Evolutionary conservation across 2,888 invertebrate species (phyloP), one percentile per base, ranked within the genome.

Genomic region (Aspidiotus rigidus): DNA sequence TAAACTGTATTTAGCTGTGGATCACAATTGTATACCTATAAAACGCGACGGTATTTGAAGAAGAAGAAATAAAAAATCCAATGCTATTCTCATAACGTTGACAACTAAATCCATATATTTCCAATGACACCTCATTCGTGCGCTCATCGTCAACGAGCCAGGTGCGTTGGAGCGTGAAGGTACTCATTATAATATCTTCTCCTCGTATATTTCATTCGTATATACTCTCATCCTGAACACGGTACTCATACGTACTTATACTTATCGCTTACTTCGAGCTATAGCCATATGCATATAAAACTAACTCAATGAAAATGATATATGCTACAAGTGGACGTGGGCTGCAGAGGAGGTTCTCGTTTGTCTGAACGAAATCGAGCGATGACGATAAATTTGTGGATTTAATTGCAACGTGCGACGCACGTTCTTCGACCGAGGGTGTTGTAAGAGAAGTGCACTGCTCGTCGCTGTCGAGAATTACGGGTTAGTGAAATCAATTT

Each of bases 321-420:
- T n/a, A 28, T 28, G n/a, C 49, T 49, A 49, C 11, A 49, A 11
- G 49, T n/a, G 10, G 49, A 49, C 49, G 49, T 49, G 49, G 49
- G 49, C 49, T 49, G 11, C 11, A 6, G 49, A 11, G 28, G 28
- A 28, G 28, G 28, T 28, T 28, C 28, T 28, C 28, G 28, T 28
- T 28, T 28, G 28, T 28, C 28, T 28, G 28, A 28, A 28, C 28
- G 28, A 28, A 28, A 28, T 28, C 28, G 28, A 28, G 28, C 28
- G 28, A 28, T 28, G 28, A n/a, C 49, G 49, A n/a, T 49, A 49
- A 49, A 49, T 49, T 49, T n/a, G 49, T 49, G 11, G 11, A n/a
- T 49, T 49, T 49, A 49, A 49, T 49, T 49, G 49, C 49, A 49
- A 49, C 49, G 49, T n/a, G 49, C 49, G 49, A 49, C 49, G 49